A percentile compares a stretch with the other conserved stretches of the same genome.
Conservation (phyloP, 1,140 invertebrate genomes). For the Zeugodacus cucurbitae region DNA sequence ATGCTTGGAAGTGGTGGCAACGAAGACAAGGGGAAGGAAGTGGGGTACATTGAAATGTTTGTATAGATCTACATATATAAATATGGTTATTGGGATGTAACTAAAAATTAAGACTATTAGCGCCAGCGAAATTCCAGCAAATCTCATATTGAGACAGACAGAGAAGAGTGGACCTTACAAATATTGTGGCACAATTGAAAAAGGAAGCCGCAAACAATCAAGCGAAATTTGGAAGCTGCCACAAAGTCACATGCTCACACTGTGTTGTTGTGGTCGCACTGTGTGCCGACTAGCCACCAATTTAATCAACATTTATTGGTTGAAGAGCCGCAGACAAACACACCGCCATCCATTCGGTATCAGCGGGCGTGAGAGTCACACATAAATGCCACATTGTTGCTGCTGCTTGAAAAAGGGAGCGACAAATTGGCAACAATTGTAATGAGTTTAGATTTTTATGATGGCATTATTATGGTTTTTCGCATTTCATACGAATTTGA, state of each 20-base stretch:
- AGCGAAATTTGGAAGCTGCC: not conserved
- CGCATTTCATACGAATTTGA: not conserved
- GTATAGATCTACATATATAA: too few species aligned
- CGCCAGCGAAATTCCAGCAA: not conserved
- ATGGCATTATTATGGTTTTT: not conserved
- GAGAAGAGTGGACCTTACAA: not conserved
- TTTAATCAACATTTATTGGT: conserved; percentile 13
- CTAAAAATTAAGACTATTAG: conserved; percentile 13
- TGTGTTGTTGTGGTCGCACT: not conserved
- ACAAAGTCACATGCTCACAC: not conserved
- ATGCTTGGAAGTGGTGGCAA: not conserved
- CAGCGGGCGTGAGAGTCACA: not conserved
- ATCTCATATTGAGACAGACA: not conserved
- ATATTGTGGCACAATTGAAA: not conserved
- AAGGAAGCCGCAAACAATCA: not conserved
- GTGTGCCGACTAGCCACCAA: not conserved
- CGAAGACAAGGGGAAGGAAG: not conserved
- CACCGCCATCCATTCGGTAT: not conserved
- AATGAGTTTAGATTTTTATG: conserved; percentile 33
- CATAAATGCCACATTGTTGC: not conserved
- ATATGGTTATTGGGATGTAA: not conserved
- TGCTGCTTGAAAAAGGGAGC: not conserved
- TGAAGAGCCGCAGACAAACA: not conserved
- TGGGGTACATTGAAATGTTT: too few species aligned
- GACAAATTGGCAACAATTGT: conserved; percentile 27